Conservation (phyloP, 2,888 invertebrate genomes). For the Drosophila merina region DNA sequence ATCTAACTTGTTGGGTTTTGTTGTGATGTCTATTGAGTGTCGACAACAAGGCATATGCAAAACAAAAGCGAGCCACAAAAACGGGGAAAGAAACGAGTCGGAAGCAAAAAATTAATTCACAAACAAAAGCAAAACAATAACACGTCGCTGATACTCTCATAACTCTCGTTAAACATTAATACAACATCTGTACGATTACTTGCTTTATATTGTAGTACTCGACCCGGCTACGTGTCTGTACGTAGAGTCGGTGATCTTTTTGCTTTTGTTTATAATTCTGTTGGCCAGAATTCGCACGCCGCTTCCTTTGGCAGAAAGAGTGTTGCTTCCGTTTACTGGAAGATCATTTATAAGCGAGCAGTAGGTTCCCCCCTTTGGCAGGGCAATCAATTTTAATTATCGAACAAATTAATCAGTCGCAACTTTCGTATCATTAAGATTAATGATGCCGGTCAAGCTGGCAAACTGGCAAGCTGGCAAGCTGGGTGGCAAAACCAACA, state of each 20-base stretch:
- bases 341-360: conserved; percentile 66
- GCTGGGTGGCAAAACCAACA: conserved; percentile 68
- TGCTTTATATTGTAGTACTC: conserved; percentile 33
- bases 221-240: conserved; percentile 27
- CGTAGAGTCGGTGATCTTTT: conserved; percentile 4
- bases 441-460: conserved; percentile 63
- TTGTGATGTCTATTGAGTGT: conserved; percentile 18
- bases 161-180: conserved; percentile 55
- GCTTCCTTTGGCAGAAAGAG: conserved; percentile 35
- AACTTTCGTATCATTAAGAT: conserved; percentile 78
- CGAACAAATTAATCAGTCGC: conserved; percentile 78
- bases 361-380: conserved; percentile 35
- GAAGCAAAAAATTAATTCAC: conserved; percentile 60
- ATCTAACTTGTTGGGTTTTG: conserved; percentile 44
- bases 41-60: conserved; percentile 32
- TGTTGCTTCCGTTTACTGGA: conserved; percentile 68
- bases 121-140: conserved; percentile 14
- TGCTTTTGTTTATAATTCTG: conserved; percentile 2
- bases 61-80: conserved; percentile 17
- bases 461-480: conserved; percentile 6
- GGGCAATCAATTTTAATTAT: conserved; percentile 78
- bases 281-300: conserved; percentile 27
- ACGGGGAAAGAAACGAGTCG: conserved; percentile 65
- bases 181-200: conserved; percentile 55
- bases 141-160: conserved; percentile 50